Percentiles rank a stretch among this genome's conserved stretches.
Evolutionary conservation across 2,797 vertebrate species (phyloP).

Genomic region (Muraenolepis orangiensis): DNA sequence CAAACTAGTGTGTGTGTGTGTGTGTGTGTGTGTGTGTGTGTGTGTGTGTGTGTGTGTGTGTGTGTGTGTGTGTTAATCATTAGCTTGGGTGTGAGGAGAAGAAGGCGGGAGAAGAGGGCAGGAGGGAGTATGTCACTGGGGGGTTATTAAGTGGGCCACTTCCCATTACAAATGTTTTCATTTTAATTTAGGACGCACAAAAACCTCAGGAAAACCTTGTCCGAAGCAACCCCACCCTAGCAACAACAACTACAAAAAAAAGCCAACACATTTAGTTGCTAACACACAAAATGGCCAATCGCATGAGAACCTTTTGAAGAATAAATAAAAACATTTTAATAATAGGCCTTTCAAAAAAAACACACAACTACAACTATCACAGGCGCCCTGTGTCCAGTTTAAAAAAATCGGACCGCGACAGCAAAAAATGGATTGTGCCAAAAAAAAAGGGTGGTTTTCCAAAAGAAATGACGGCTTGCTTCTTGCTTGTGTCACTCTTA

Average conservation of each 20-base stretch:
- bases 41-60: no score
- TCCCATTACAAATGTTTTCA: constrained; percentile 54
- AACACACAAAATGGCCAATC: neutral
- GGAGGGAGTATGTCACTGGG: constrained; percentile 20
- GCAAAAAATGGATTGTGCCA: constrained; percentile 22
- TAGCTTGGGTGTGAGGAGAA: constrained; percentile 11
- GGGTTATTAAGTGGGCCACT: constrained; percentile 45
- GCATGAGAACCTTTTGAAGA: neutral
- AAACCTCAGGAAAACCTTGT: neutral
- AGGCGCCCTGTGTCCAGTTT: constrained; percentile 17
- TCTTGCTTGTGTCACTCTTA: constrained; percentile 42
- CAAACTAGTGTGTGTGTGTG: no score
- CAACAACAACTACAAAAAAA: constrained; percentile 42
- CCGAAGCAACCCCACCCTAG: no score
- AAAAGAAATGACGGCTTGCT: constrained; percentile 16
- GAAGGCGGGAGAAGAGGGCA: neutral
- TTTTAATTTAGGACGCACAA: constrained; percentile 24
- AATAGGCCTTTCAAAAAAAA: constrained; percentile 29
- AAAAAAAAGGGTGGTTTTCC: neutral
- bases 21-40: no score
- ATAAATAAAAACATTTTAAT: constrained; percentile 17
- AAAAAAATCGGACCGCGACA: constrained; percentile 23
- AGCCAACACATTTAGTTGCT: constrained; percentile 23
- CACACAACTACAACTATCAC: neutral
- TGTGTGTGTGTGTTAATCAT: constrained; percentile 8